Conservation (phyloP, 2,888 invertebrate genomes). For the Oxystoma pomonae region DNA sequence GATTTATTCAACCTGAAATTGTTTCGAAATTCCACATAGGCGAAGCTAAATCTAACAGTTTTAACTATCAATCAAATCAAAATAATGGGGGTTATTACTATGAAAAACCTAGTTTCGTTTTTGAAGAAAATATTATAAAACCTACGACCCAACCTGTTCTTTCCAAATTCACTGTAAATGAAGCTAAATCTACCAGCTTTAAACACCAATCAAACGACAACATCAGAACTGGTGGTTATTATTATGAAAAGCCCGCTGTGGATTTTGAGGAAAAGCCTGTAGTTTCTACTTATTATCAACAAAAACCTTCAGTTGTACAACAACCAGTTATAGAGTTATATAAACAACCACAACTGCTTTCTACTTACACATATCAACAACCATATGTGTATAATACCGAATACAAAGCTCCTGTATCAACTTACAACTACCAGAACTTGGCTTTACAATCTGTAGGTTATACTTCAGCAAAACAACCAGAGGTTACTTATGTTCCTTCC, state of each 20-base stretch:
- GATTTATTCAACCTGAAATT: neutral
- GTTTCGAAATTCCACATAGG: slow-evolving; percentile 16
- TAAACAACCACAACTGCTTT: slow-evolving; percentile 25
- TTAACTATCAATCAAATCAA: too few relatives aligned
- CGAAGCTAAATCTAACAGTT: too few relatives aligned
- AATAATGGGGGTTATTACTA: too few relatives aligned
- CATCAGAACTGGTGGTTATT: slow-evolving; percentile 33
- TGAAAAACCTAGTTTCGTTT: slow-evolving; percentile 33
- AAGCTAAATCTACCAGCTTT: slow-evolving; percentile 7
- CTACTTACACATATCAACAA: slow-evolving; percentile 43
- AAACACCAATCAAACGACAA: slow-evolving; percentile 4
- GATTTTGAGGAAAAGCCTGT: slow-evolving; percentile 44
- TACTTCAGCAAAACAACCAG: neutral
- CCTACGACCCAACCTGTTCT: slow-evolving; percentile 29
- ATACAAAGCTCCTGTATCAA: slow-evolving; percentile 38
- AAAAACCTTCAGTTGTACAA: neutral
- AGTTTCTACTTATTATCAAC: neutral
- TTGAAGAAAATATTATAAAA: slow-evolving; percentile 35
- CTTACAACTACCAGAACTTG: slow-evolving; percentile 47
- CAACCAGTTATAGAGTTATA: slow-evolving; percentile 5
- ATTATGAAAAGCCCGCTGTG: slow-evolving; percentile 38
- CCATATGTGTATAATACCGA: slow-evolving; percentile 26
- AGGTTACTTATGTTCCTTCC: neutral
- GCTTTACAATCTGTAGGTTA: slow-evolving; percentile 33
- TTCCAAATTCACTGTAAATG: slow-evolving; percentile 18